phyloP scores from a whole-genome alignment of 2,888 invertebrate genomes.

The Protophormia terraenovae region DNA sequence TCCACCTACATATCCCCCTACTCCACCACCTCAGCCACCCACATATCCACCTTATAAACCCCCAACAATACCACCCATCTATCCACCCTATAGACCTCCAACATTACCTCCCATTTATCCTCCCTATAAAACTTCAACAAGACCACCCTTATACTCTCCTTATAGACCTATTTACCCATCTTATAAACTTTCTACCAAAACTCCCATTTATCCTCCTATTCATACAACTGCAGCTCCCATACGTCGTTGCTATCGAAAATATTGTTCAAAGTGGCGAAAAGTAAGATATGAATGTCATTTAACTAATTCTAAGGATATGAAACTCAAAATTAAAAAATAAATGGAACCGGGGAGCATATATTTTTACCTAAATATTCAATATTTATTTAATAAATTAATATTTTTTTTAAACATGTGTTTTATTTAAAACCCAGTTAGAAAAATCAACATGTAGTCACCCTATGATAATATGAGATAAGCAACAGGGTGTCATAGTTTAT shows the following conservation, averaged over 20 bases:
- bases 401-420: too few relatives aligned
- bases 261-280: conserved; percentile 50
- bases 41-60: neutral
- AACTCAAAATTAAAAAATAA: too few relatives aligned
- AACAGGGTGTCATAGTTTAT: too few relatives aligned
- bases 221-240: neutral
- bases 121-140: too few relatives aligned
- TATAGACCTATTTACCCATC: neutral
- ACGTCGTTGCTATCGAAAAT: conserved; percentile 52
- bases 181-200: too few relatives aligned
- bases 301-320: too few relatives aligned
- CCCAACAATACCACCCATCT: conserved; percentile 1
- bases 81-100: conserved; percentile 34
- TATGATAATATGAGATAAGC: too few relatives aligned
- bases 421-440: too few relatives aligned
- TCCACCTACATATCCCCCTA: neutral
- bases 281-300: neutral
- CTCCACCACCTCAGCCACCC: neutral
- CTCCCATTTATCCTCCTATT: conserved; percentile 31
- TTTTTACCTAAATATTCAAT: too few relatives aligned
- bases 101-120: conserved; percentile 60
- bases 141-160: conserved; percentile 47
- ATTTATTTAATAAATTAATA: too few relatives aligned
- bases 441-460: too few relatives aligned
- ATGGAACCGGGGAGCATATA: too few relatives aligned